Evolutionary conservation across 92 coral and sea anemone genomes (phyloP), one percentile per base, ranked within the genome.

Genomic region (Heteractis magnifica): DNA sequence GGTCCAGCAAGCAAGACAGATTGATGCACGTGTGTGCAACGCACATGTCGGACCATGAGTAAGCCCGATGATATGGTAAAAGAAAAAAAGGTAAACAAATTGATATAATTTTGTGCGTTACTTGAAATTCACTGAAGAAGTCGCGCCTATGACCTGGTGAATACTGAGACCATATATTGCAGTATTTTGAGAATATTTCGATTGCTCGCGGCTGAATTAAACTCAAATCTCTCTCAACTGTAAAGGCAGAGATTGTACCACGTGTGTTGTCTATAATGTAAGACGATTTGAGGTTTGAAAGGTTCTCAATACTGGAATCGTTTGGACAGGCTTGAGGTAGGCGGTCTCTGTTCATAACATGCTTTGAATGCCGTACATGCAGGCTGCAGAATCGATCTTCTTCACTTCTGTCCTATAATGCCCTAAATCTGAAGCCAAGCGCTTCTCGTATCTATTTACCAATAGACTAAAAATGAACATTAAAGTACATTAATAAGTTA

Each of bases 301-400:
- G n/a, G 52, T 81, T 51, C 84, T 70, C 52, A 77, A 71, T 23
- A 5, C 2, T 20, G 84, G 51, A 81, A 81, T 81, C 77, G 41
- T 56, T 11, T 75, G 56, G 84, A 81, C 84, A 81, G 84, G 51
- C 77, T 23, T 81, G 34, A 65, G 65, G 55, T 48, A 81, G 73
- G 77, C 84, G 65, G 64, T 11, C 26, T 13, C 23, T 81, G 70
- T 70, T 65, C 73, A 49, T 10, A 48, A 51, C 65, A 81, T 81
- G 77, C 77, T 51, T 81, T 23, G 52, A 70, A 81, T 81, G 73
- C 84, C 84, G 77, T 13, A 5, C 64, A 56, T 62, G 41, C 20
- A 72, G 26, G 15, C 58, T 48, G 50, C 60, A 52, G 74, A 62
- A 62, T n/a, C 70, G 70, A 62, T 62, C 70, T 68, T 7, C 7